Base-by-base conservation (phyloP, 2,888 invertebrate genomes). In the Sarcophaga caerulescens region DNA sequence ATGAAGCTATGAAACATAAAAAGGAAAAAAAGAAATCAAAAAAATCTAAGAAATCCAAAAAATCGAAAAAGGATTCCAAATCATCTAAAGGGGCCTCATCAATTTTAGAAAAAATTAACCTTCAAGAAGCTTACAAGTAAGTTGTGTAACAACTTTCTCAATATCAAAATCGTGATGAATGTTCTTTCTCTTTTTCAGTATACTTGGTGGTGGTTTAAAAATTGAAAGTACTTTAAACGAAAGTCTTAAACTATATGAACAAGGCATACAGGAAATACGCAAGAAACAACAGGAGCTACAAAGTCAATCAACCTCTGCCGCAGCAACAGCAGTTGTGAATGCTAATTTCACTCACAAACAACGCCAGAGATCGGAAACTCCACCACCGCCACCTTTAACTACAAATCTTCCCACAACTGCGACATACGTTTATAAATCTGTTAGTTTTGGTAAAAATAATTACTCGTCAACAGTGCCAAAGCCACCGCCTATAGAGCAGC, bases 1-100 rank as follows among this genome's bases (percentile, higher is more conserved):
- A 96, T 90, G 97, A 97, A 90, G 96, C 97, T 0, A 96, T 96
- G 47, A 96, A 96, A 90, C 97, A 96, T 94, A 92, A 91, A 70
- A 92, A 91, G 79, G 89, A 92, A n/a, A 96, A 96, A 91, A 90
- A 94, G 95, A 90, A 96, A 95, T 92, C 94, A 90, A 94, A 93
- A 95, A 96, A 89, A 95, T 89, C 89, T 81, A 90, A 90, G 88
- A 90, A 88, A 95, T 95, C 89, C 63, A 94, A 94, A 90, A 94
- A 94, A 88, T 91, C 90, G n/a, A 92, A 92, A 88, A 92, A 92
- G 70, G 89, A 89, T 12, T 60, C 35, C 8, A 83, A 81, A 80
- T 71, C 80, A 1, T 94, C 92, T 89, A 93, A 92, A 95, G 88
- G 88, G 63, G 71, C 89, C 10, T 66, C 89, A 47, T 96, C 92